Evolutionary conservation across 2,113 vertebrate species (phyloP), one percentile per base, ranked within the genome.

Genomic region (Cephalopholis sonnerati): DNA sequence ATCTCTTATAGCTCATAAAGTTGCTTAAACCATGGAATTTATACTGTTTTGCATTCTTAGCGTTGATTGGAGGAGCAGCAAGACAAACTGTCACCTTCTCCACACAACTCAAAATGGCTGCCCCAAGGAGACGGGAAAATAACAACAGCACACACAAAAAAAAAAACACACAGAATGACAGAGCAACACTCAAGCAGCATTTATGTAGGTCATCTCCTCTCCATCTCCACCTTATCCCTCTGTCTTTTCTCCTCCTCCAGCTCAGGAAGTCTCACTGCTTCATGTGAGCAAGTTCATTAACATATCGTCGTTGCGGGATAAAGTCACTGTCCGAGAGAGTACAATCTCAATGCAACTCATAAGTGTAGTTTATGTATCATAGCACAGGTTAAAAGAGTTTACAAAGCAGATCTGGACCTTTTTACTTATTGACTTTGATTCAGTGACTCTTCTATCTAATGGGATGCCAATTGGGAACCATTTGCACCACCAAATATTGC

Each of bases 161-260:
- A 11, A 8, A 44, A 76, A 85, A 90, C 68, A 84, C 61, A 89
- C 82, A 83, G 77, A 86, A 85, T 74, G 78, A 88, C 87, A 79
- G 88, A 89, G 90, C 86, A 78, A 89, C 89, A 87, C 74, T 94
- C 79, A 93, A 95, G 93, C 95, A 95, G 94, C 94, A 95, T 92
- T 89, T 93, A 89, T 90, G 86, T 85, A 84, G 75, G 77, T 90
- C 74, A 78, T 36, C 79, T 82, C 77, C 51, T 64, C 58, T 70
- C 64, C 61, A 41, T 22, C 72, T 81, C 87, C 63, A 66, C 67
- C 79, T 77, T 46, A 53, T 74, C 68, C 77, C 50, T 75, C 29
- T 7, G 9, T 73, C 70, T 20, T 58, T 32, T 44, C 50, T 75
- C 53, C 53, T 50, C 29, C 22, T 79, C 57, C 61, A 69, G 39